Base-by-base conservation (phyloP, 2,113 vertebrate species). In the Proterorhinus semilunaris region DNA sequence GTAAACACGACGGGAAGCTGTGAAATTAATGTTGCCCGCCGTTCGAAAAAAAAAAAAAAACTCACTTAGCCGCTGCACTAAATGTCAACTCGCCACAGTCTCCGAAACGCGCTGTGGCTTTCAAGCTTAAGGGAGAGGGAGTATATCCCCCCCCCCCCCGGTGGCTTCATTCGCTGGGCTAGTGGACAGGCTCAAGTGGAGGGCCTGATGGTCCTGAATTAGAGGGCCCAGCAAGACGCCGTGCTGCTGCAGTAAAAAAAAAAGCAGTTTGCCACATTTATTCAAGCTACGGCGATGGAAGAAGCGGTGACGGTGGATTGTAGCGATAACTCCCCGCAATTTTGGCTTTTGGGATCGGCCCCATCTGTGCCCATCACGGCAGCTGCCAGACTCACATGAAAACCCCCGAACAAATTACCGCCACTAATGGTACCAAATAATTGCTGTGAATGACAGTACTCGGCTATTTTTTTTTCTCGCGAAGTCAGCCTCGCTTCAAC, bases 11-110 rank as follows among this genome's bases (percentile, higher is more conserved):
- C 46, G 59, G 63, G 45, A 83, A 82, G 68, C 83, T 81, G 83
- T 80, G 74, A 87, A 86, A 85, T 89, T 85, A 88, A 89, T 76
- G 81, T 73, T 8, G 27, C 64, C 78, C 52, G 76, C 79, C 82
- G 79, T 83, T 87, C 63, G 50, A 11, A 3, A 3, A 36, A 36
- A 21, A 36, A 36, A 21, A 1, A 84, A 84, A 83, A 71, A 69
- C 68, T 54, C 84, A 73, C 74, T 90, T 87, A 80, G 83, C 80
- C 13, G 63, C 53, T 8, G 59, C 75, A 75, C 78, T 80, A 92
- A 91, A 91, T 90, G 90, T 87, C 90, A 90, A 74, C 71, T 83
- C 82, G 74, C 77, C 80, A 86, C 72, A 76, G 58, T 84, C 79
- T 89, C 55, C 74, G 76, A 87, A 89, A 74, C n/a, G 48, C 21